These are phyloP conservation scores for Takifugu flavidus DNA, from an alignment of 2,113 vertebrate genomes.

Conservation along the genomic window DNA sequence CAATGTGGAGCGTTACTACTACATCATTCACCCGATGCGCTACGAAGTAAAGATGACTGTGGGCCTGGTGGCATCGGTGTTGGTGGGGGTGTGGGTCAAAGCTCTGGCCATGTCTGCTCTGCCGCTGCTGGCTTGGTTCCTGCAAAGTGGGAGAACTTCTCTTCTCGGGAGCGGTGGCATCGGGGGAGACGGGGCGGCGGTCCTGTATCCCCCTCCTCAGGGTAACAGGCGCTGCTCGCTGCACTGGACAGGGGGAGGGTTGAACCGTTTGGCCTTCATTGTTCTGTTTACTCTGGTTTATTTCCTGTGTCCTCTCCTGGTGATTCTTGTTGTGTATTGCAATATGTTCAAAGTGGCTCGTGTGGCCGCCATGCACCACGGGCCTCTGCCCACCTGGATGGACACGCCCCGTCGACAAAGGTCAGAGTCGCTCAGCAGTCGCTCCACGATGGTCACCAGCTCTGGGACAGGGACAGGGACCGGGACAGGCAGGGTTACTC, in stretches of 20 bases:
- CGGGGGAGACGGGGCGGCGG: slow-evolving; percentile 36
- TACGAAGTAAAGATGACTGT: slow-evolving; percentile 97
- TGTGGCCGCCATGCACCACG: slow-evolving; percentile 93
- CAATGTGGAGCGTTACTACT: slow-evolving; percentile 97
- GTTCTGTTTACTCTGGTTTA: slow-evolving; percentile 89
- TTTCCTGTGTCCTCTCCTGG: slow-evolving; percentile 89
- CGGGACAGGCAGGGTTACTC: slow-evolving; percentile 78
- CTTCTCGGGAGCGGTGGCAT: slow-evolving; percentile 55
- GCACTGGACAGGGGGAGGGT: slow-evolving; percentile 85
- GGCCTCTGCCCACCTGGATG: slow-evolving; percentile 93
- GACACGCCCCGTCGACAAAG: slow-evolving; percentile 86
- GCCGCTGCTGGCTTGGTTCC: slow-evolving; percentile 86
- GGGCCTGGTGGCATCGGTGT: slow-evolving; percentile 86
- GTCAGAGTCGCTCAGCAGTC: slow-evolving; percentile 92
- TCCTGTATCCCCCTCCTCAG: slow-evolving; percentile 45
- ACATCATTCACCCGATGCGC: slow-evolving; percentile 97
- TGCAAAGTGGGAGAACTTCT: slow-evolving; percentile 71
- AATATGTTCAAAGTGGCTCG: slow-evolving; percentile 98
- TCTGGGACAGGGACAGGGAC: slow-evolving; percentile 77
- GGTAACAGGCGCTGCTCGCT: slow-evolving; percentile 83
- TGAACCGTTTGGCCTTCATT: slow-evolving; percentile 89
- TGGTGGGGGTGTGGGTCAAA: slow-evolving; percentile 94
- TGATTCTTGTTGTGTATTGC: slow-evolving; percentile 95
- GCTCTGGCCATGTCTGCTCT: slow-evolving; percentile 89
- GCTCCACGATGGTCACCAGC: slow-evolving; percentile 92